phyloP scores from a whole-genome alignment of 2,888 invertebrate species.

The Heliconius sara region DNA sequence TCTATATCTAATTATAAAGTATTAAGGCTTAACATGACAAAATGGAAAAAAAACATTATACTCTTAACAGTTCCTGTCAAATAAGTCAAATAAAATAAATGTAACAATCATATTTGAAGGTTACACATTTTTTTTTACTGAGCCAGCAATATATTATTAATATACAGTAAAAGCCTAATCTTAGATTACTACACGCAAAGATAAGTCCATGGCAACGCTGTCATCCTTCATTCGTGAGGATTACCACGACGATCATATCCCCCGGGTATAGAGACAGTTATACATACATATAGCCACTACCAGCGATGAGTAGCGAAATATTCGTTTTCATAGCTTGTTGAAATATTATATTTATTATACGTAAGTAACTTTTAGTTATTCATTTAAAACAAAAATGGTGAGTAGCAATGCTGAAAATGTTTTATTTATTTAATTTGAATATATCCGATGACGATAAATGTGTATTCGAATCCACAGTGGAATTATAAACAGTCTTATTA shows the following conservation, averaged over 20 bases:
- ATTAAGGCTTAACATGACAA: not conserved
- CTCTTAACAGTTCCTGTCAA: not conserved
- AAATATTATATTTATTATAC: not conserved
- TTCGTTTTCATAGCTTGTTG: not conserved
- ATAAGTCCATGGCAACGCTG: constrained; percentile 47
- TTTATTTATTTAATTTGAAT: too few relatives aligned
- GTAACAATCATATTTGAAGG: not conserved
- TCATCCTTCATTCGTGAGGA: constrained; percentile 51
- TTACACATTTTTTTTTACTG: not conserved
- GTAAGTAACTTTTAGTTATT: not conserved
- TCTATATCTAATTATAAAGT: not conserved
- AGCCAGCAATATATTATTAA: not conserved
- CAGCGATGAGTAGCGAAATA: not conserved
- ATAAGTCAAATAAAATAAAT: not conserved
- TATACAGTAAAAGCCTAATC: constrained; percentile 41
- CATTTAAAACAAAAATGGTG: not conserved
- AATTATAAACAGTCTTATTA: not conserved
- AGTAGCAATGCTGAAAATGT: not conserved
- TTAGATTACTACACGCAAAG: constrained; percentile 47
- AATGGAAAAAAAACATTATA: not conserved
- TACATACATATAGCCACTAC: constrained; percentile 21
- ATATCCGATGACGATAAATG: too few relatives aligned
- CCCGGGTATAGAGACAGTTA: constrained; percentile 28
- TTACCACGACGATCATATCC: constrained; percentile 49
- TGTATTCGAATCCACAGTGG: too few relatives aligned